These are phyloP conservation scores for Conchocele bisecta DNA, from an alignment of 2,888 invertebrate species.

Conservation along the genomic window DNA sequence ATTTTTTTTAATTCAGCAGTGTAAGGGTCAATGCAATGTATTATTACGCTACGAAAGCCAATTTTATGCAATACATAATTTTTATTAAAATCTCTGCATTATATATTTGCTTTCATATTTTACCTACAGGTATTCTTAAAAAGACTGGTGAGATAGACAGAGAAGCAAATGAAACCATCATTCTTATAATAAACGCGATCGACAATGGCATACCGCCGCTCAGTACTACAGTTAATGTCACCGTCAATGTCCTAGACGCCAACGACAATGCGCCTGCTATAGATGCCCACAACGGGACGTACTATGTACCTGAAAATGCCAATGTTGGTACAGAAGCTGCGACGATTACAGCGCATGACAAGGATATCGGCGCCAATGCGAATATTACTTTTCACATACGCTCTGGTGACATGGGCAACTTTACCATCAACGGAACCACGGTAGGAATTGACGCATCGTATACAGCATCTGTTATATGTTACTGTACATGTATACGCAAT, in stretches of 20 bases:
- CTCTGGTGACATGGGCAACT: slow-evolving; percentile 2
- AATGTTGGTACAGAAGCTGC: not conserved
- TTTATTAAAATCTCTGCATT: too few relatives aligned
- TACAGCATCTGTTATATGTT: too few relatives aligned
- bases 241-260: slow-evolving; percentile 33
- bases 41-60: not conserved
- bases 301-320: slow-evolving; percentile 21
- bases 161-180: slow-evolving; percentile 26
- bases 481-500: too few relatives aligned
- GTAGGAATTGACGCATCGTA: too few relatives aligned
- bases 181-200: slow-evolving; percentile 27
- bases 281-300: not conserved
- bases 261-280: slow-evolving; percentile 47
- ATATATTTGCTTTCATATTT: not conserved
- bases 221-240: slow-evolving; percentile 5
- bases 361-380: slow-evolving; percentile 33
- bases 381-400: slow-evolving; percentile 28
- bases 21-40: too few relatives aligned
- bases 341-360: slow-evolving; percentile 27
- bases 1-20: too few relatives aligned
- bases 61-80: too few relatives aligned
- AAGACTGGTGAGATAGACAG: slow-evolving; percentile 36
- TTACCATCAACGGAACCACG: slow-evolving; percentile 14
- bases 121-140: slow-evolving; percentile 40
- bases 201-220: slow-evolving; percentile 42